These are phyloP conservation scores for Lepisosteus oculatus DNA, from an alignment of 2,113 vertebrate genomes.

Conservation along the genomic window DNA sequence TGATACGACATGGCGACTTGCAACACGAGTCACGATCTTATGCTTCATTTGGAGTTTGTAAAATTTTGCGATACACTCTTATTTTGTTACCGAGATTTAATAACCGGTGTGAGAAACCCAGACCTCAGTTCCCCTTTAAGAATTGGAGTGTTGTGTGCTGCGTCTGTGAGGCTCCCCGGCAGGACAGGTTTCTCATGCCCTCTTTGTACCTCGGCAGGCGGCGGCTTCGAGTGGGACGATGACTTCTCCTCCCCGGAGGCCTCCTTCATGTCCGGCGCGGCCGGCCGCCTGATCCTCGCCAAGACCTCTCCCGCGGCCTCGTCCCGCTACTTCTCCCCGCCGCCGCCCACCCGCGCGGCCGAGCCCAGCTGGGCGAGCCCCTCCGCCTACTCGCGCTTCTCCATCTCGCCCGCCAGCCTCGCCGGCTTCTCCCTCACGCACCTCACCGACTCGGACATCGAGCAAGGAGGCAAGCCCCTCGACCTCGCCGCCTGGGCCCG, in stretches of 20 bases:
- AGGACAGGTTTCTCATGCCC: not conserved
- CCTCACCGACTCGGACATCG: conserved; percentile 93
- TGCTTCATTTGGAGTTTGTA: too few relatives aligned
- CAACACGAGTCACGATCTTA: too few relatives aligned
- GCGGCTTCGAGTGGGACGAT: conserved; percentile 91
- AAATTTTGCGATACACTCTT: too few relatives aligned
- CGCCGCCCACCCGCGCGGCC: conserved; percentile 55
- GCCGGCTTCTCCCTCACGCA: conserved; percentile 95
- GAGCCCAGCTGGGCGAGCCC: conserved; percentile 80
- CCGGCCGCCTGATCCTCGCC: conserved; percentile 58
- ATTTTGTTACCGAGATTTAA: too few relatives aligned
- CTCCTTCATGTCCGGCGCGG: conserved; percentile 74
- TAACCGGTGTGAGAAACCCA: too few relatives aligned
- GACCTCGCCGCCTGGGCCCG: not conserved
- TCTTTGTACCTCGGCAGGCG: conserved; percentile 60
- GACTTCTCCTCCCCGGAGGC: conserved; percentile 84
- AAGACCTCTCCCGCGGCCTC: conserved; percentile 61
- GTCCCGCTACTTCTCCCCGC: conserved; percentile 78
- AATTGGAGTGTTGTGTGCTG: too few relatives aligned
- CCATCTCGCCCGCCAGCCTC: conserved; percentile 90
- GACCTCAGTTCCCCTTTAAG: too few relatives aligned
- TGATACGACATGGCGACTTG: too few relatives aligned
- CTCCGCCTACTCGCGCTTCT: conserved; percentile 86
- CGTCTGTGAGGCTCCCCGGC: not conserved
- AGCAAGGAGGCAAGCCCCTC: conserved; percentile 85